Evolutionary conservation across 2,888 invertebrate species (phyloP), one percentile per base, ranked within the genome.

Genomic region (Polydrusus cervinus): DNA sequence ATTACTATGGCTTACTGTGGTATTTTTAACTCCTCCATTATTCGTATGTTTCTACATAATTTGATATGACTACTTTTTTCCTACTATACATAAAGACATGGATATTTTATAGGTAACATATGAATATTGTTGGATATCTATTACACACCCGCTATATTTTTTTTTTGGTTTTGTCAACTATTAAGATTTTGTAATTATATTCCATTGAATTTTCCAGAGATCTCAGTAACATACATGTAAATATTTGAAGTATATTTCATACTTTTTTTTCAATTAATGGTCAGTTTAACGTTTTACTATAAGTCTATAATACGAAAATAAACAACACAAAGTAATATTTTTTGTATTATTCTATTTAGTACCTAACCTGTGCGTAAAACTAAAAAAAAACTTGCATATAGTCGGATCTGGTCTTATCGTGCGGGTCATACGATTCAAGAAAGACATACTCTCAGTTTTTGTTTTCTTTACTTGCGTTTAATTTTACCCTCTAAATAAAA

Each of bases 201-300:
- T 83, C 84, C 83, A 83, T 80, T 82, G 78, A 80, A 80, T 82
- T 83, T 83, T 83, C 83, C 82, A 82, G 81, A 79, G 85, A 85
- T 85, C 85, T 85, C 85, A 85, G 78, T 82, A 78, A 82, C 71
- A 75, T 80, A 81, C 80, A 79, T 84, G 83, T 84, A 83, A 81
- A 84, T 84, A 84, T 79, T 80, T 77, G 62, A 81, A 79, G 68
- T 81, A 80, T 80, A 80, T 81, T 79, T 79, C 80, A 79, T 80
- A 80, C 76, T 74, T 74, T 80, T 84, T 83, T 85, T 85, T 84
- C 83, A 82, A 83, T 80, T 84, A 82, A 86, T 84, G 86, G 86
- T 86, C 86, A 86, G 86, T 86, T 85, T 84, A 85, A 84, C 45
- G 47, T 85, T 81, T 85, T 83, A 82, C 84, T 85, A 85, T 85